Conservation (phyloP, 2,113 vertebrate species). For the Sturnira hondurensis region DNA sequence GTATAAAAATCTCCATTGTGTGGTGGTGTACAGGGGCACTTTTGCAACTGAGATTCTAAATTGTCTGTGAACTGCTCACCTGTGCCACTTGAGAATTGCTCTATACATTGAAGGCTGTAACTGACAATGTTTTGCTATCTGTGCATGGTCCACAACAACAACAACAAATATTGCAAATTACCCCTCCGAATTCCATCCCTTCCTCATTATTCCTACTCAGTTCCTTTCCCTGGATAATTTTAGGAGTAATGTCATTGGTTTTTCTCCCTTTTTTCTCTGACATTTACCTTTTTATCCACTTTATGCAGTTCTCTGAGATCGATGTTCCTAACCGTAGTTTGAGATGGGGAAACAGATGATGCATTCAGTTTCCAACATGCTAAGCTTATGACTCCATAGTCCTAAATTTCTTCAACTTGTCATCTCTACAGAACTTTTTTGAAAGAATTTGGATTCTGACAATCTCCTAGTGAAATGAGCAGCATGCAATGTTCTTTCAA, state of each 20-base stretch:
- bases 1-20: rapidly evolving
- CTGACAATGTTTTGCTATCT: background rate
- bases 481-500: background rate
- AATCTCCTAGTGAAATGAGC: background rate
- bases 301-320: no score
- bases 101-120: rapidly evolving
- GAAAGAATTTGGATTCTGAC: background rate
- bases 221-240: background rate
- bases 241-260: background rate
- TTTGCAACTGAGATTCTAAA: background rate
- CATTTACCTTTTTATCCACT: no score
- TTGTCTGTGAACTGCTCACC: background rate
- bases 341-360: background rate
- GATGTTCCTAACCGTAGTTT: background rate
- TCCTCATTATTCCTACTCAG: background rate
- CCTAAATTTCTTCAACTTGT: background rate
- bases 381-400: background rate
- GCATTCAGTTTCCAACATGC: no score
- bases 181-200: background rate
- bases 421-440: background rate
- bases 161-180: rapidly evolving
- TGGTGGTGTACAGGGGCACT: no score
- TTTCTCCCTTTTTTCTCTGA: background rate
- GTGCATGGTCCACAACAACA: background rate
- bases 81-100: background rate